Evolutionary conservation across 1,140 invertebrate species (phyloP), one percentile per base, ranked within the genome.

Genomic region (Mactra quadrangularis): DNA sequence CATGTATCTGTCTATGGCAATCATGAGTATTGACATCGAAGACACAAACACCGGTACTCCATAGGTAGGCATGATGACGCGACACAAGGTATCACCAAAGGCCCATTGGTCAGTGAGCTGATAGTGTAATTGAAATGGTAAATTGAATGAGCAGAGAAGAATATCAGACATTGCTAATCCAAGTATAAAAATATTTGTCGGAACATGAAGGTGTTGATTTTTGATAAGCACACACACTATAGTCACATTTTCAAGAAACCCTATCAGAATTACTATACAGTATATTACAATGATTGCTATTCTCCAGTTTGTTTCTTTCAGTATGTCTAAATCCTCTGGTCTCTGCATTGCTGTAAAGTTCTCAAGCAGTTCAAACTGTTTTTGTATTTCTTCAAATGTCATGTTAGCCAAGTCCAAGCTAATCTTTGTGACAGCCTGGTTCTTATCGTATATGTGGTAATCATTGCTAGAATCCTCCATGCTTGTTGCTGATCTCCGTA

Each of bases 101-200:
- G 97, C 95, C 98, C 98, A 99, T 70, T 89, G 84, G 83, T 96
- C 95, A 85, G 97, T 94, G 89, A 98, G 97, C 3, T 97, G 97
- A 92, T 99, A 99, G 6, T 98, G 93, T 0, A 93, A 89, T 47
- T 93, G 92, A 64, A 93, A 87, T 52, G 93, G 98, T 19, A 99
- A 96, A 3, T 97, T 97, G 87, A 99, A 95, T 1, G 96, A 94
- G 90, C 98, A 99, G 45, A 99, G 94, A 0, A 99, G 91, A 66
- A 99, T 97, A 91, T 99, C 98, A n/a, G 97, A 98, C 29, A 99
- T 93, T 0, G 98, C 98, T 64, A 99, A 93, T 91, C 99, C 99
- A 22, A 97, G 96, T 87, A 99, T 99, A 93, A 99, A 99, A 59
- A 98, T 95, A 93, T 99, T 99, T 35, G 98, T 99, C 0, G 99